Evolutionary conservation across 2,797 vertebrate species (phyloP), one percentile per base, ranked within the genome.

Genomic region (Triplophysa bombifrons): DNA sequence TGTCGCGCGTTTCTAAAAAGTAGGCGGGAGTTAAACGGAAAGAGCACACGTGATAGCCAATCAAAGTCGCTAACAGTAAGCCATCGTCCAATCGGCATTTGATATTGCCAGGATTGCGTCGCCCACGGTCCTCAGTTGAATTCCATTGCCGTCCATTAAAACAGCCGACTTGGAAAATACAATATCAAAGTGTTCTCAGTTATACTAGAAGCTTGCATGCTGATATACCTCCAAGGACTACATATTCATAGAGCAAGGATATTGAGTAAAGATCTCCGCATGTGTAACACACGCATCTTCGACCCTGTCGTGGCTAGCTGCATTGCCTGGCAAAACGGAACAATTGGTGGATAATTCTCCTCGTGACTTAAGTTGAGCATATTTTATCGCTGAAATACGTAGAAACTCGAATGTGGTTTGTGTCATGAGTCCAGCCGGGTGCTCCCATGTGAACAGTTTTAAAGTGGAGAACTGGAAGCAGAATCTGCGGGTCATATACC

Each of bases 381-480:
- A 78, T 67, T 83, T 84, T 67, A 65, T 72, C 66, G 74, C 58
- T 71, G 53, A 80, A 76, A 83, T 72, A 64, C 58, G 68, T 13
- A 76, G 74, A 65, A 66, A 72, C 68, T 80, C 83, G 91, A 87
- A 92, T 93, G 93, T 88, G 88, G 89, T 85, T 90, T 86, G 88
- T 91, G 91, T 92, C 88, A 96, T 97, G 95, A 94, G 96, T 94
- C 96, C 96, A 86, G 94, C 95, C 84, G 96, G 96, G 89, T 98
- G 97, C 91, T 95, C 96, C 88, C 97, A 98, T 93, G 95, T 98
- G 93, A 95, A 91, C 93, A 89, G 93, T 90, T 98, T 96, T 93
- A 98, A 98, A 93, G 96, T 96, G 95, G 97, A 98, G 89, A 97
- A 98, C 93, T 98, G 97, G 97, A 97, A 96, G 92, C 97, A 97